Evolutionary conservation across 2,113 vertebrate genomes (phyloP), one percentile per base, ranked within the genome.

Genomic region (Brachirus orientalis): DNA sequence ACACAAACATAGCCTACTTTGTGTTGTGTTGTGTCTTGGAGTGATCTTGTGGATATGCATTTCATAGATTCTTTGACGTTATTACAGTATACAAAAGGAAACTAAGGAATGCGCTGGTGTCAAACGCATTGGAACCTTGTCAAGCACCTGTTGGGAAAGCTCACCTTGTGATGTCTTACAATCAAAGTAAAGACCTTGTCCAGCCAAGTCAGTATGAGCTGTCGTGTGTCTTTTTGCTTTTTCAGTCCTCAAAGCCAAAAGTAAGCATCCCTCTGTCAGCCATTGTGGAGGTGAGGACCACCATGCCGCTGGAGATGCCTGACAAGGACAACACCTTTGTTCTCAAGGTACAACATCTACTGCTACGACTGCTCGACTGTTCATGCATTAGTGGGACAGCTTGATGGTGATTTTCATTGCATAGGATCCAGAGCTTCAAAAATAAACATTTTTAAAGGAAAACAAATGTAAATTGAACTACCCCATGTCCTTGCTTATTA

Each of bases 301-400:
- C 98, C 54, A 99, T 98, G 96, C 97, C 98, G 0, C 87, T 99
- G 88, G 98, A 99, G 91, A 99, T 99, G 98, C 97, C 97, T 0
- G 98, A 99, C 91, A 98, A 96, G 69, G 97, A 99, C 92, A 98
- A 99, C 90, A 99, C 97, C 0, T 99, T 99, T 0, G 97, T 99
- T 67, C 93, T 99, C 0, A 99, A 99, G 96, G 98, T 99, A 91
- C 28, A 20, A 33, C 45, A 18, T 36, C 9, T 14, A 40, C 38
- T 8, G 28, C 19, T 16, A 7, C 33, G 7, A 16, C 28, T 28
- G 28, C 28, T 28, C 6, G n/a, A n/a, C n/a, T n/a, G n/a, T n/a
- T n/a, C n/a, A n/a, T n/a, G n/a, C n/a, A n/a, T n/a, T n/a, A n/a
- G n/a, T n/a, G n/a, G n/a, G n/a, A n/a, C n/a, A n/a, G n/a, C n/a